Percentiles rank a stretch among this genome's conserved stretches.
These are phyloP conservation scores for Nemotelus pantherinus DNA, from an alignment of 2,888 invertebrate species.

Conservation along the genomic window DNA sequence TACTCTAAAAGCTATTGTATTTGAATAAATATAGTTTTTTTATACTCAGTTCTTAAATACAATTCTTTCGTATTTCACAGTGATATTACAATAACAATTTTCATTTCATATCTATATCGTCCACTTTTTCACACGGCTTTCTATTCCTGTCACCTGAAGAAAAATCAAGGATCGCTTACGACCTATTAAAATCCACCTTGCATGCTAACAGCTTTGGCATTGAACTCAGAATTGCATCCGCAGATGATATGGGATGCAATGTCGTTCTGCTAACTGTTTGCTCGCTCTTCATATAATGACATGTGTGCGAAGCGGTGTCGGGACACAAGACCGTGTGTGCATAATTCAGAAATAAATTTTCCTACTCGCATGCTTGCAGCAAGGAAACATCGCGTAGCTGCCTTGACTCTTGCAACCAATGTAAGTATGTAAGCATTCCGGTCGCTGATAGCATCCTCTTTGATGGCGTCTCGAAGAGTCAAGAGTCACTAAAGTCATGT, in stretches of 20 bases:
- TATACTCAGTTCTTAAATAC: too few species aligned
- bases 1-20: too few species aligned
- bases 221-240: constrained; percentile 44
- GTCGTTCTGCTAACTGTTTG: constrained; percentile 19
- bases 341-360: constrained; percentile 50
- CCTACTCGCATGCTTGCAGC: constrained; percentile 46
- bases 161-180: constrained; percentile 48
- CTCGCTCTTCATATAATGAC: constrained; percentile 3
- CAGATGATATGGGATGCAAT: constrained; percentile 23
- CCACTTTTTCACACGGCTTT: neutral
- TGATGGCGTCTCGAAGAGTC: constrained; percentile 24
- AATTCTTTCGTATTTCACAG: too few species aligned
- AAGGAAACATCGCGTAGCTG: constrained; percentile 46
- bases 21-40: too few species aligned
- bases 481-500: constrained; percentile 42
- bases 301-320: constrained; percentile 7
- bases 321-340: constrained; percentile 38
- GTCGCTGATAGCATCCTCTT: constrained; percentile 27
- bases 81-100: too few species aligned
- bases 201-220: constrained; percentile 51
- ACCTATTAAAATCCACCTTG: constrained; percentile 49
- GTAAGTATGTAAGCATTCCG: neutral
- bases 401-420: constrained; percentile 15
- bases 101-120: too few species aligned
- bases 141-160: constrained; percentile 29